A percentile compares a stretch with the other conserved stretches of the same genome.
Conservation (phyloP, 2,888 invertebrate species). For the Drosophila diplacantha region DNA sequence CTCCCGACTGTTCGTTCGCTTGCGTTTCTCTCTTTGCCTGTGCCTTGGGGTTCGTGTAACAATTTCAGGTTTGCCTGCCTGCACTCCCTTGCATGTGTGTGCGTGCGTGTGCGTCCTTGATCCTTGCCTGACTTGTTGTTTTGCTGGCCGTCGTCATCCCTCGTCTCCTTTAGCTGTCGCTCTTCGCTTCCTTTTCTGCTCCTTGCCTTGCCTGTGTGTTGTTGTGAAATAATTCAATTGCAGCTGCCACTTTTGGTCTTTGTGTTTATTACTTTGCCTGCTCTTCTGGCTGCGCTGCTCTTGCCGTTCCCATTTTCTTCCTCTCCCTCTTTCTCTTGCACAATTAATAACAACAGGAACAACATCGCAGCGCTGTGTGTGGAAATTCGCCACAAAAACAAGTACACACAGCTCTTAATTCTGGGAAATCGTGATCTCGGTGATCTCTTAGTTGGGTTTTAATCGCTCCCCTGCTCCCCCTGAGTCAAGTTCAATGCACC, state of each 20-base stretch:
- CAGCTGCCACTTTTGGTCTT: slow-evolving; percentile 73
- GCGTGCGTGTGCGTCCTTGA: slow-evolving; percentile 68
- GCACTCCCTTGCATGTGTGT: slow-evolving; percentile 20
- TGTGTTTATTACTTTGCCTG: slow-evolving; percentile 41
- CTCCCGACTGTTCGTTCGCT: slow-evolving; percentile 14
- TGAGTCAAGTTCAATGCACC: slow-evolving; percentile 32
- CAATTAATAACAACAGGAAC: slow-evolving; percentile 3
- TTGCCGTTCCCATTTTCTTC: slow-evolving; percentile 2
- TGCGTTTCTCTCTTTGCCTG: slow-evolving; percentile 18
- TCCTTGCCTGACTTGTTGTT: slow-evolving; percentile 66
- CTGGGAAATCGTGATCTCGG: slow-evolving; percentile 28
- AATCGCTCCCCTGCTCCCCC: slow-evolving; percentile 10
- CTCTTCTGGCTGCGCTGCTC: slow-evolving; percentile 13
- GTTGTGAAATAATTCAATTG: slow-evolving; percentile 65
- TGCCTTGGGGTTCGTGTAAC: slow-evolving; percentile 50
- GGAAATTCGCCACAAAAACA: slow-evolving; percentile 24
- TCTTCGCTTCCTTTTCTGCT: slow-evolving; percentile 40
- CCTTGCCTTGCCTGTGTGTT: slow-evolving; percentile 47
- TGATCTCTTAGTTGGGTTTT: slow-evolving; percentile 21
- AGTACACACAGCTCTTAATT: slow-evolving; percentile 27
- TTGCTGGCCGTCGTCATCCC: slow-evolving; percentile 44
- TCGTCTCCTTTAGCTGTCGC: slow-evolving; percentile 42
- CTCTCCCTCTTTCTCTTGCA: neutral
- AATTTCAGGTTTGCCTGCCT: slow-evolving; percentile 52
- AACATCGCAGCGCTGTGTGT: slow-evolving; percentile 18